A percentile compares a stretch with the other conserved stretches of the same genome.
phyloP scores from a whole-genome alignment of 2,113 vertebrate genomes.

The Notiomystis cincta region DNA sequence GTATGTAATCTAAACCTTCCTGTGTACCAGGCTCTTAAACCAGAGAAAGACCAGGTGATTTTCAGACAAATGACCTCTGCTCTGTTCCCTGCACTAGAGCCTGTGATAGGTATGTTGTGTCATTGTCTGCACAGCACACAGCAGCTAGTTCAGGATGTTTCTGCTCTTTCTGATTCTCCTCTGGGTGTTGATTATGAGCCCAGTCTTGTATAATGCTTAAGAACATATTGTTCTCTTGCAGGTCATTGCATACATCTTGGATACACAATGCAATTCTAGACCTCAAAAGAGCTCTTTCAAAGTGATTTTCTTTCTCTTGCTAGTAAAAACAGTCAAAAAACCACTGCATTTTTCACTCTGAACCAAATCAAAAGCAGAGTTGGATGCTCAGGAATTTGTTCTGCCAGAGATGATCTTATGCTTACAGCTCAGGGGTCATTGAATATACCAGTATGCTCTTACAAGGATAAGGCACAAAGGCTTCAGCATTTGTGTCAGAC shows the following conservation, averaged over 20 bases:
- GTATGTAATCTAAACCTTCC: not conserved
- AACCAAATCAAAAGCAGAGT: not conserved
- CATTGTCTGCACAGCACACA: not conserved
- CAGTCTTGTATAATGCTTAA: not conserved
- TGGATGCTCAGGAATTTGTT: not conserved
- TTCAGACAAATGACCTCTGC: not conserved
- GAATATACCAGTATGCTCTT: not conserved
- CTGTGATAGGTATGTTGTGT: not conserved
- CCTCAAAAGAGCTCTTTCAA: not conserved
- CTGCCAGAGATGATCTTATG: not conserved
- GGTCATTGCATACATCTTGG: not conserved
- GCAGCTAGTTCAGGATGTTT: not conserved
- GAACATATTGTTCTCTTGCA: not conserved
- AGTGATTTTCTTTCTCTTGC: not conserved
- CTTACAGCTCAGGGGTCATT: not conserved
- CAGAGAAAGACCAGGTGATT: not conserved
- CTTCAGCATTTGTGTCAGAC: not conserved
- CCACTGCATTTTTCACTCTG: not conserved
- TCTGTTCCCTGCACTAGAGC: not conserved
- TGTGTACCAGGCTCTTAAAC: not conserved
- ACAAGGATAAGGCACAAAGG: not conserved
- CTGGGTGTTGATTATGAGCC: not conserved
- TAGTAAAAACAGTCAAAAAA: not conserved
- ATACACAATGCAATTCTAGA: not conserved
- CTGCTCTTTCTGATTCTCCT: not conserved